Conservation (phyloP, 2,113 vertebrate species). For the Calonectris borealis region DNA sequence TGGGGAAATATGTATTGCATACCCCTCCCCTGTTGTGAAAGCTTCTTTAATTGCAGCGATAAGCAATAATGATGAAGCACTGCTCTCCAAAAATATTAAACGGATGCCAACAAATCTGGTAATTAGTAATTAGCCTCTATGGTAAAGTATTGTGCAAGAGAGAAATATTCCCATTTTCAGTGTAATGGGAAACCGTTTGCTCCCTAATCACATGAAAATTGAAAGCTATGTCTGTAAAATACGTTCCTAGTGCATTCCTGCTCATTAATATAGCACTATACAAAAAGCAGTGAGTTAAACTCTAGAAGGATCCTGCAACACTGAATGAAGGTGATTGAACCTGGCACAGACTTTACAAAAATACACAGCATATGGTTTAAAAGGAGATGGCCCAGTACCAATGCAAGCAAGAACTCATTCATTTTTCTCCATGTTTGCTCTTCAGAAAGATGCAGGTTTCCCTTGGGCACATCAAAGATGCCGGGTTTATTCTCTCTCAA, state of each 20-base stretch:
- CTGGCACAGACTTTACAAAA: constrained; percentile 45
- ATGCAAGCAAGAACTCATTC: constrained; percentile 50
- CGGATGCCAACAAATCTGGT: background rate
- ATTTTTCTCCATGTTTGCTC: constrained; percentile 47
- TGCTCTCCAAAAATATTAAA: constrained; percentile 48
- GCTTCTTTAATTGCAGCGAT: background rate
- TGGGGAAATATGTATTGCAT: background rate
- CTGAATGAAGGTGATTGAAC: constrained; percentile 52
- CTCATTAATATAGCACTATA: background rate
- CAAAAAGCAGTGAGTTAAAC: background rate
- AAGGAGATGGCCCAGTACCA: constrained; percentile 51
- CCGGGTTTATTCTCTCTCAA: background rate
- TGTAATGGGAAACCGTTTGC: background rate
- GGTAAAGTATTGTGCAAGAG: constrained; percentile 5
- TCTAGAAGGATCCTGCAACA: constrained; percentile 25
- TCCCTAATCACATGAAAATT: constrained; percentile 28
- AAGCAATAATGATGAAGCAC: background rate
- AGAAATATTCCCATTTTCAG: constrained; percentile 35
- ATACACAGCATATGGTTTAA: constrained; percentile 51
- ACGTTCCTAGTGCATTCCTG: background rate
- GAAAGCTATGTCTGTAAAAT: constrained; percentile 14
- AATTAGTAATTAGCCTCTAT: constrained; percentile 28
- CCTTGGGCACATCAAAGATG: constrained; percentile 40
- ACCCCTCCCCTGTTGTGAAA: constrained; percentile 18
- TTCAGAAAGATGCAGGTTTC: constrained; percentile 35